A percentile compares a stretch with the other conserved stretches of the same genome.
Conservation (phyloP, 2,797 vertebrate genomes). For the Catharus ustulatus region DNA sequence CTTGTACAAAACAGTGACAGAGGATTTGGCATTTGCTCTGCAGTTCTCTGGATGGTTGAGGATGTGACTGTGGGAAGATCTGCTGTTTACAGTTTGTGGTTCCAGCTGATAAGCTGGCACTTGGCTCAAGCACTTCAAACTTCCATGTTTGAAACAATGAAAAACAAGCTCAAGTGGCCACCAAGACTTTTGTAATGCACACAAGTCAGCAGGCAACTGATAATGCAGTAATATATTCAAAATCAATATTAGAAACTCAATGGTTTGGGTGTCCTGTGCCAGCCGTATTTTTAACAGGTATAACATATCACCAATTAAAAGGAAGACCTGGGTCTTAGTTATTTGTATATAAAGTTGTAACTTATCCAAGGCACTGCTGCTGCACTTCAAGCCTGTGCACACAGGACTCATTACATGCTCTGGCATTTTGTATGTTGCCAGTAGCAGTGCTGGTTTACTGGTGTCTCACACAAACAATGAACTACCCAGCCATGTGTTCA, state of each 20-base stretch:
- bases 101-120: not conserved
- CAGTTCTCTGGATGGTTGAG: not conserved
- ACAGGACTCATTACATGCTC: fast-evolving
- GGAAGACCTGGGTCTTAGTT: not conserved
- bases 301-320: not conserved
- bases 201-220: not conserved
- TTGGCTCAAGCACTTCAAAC: not conserved
- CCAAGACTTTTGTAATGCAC: not conserved
- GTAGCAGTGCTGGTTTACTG: not conserved
- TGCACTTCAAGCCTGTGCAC: not conserved
- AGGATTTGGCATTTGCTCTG: not conserved
- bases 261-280: not conserved
- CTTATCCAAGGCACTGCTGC: not conserved
- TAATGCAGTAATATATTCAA: not conserved
- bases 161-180: not conserved
- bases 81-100: not conserved
- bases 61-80: not conserved
- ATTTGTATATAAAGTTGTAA: fast-evolving
- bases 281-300: not conserved
- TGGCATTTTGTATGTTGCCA: fast-evolving
- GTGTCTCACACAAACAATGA: not conserved
- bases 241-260: not conserved
- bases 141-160: fast-evolving
- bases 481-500: fast-evolving
- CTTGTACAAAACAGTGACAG: not conserved